Base-by-base conservation (phyloP, 2,888 invertebrate genomes). In the Sthenelais limicola region DNA sequence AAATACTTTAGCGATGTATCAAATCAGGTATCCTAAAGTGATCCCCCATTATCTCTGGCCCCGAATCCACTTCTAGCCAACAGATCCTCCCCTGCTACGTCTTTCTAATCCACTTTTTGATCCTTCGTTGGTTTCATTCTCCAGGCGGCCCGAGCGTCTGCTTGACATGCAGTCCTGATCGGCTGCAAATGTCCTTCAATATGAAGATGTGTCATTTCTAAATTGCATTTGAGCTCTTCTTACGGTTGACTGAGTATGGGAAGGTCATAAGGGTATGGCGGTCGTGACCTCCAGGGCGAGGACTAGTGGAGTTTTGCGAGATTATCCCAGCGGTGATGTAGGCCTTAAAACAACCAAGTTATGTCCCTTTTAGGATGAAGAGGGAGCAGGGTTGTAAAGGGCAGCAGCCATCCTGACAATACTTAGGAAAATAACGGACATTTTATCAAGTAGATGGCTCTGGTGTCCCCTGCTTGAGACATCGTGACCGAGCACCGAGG, bases 171-270 rank as follows among this genome's bases (percentile, higher is more conserved):
- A n/a, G n/a, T n/a, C 18, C 52, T 24, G 24, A 15, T 52, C n/a
- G 26, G 21, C 52, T 4, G 52, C 24, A 52, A 24, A 52, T 24
- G 52, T 24, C 52, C 26, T 3, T 30, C 52, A 2, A 2, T 30
- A 32, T 28, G 56, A 24, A 18, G 2, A 28, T n/a, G 56, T 32
- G 30, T 56, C 56, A 32, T 56, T 56, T 56, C 18, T 32, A 56
- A 30, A 56, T 56, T 56, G 56, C 30, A 33, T 56, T 32, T 56
- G 56, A 56, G 33, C 56, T 18, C 28, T 1, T 1, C 15, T 56
- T 33, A 56, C 56, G 56, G 18, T 56, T 56, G 56, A 56, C 56
- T 56, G 56, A 56, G 32, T 18, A 56, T 21, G 56, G 30, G 9
- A 28, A 32, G 56, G 56, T 56, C 56, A 28, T 15, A 21, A 28